These are phyloP conservation scores for Sicus ferrugineus DNA, from an alignment of 2,888 invertebrate species.

Conservation along the genomic window DNA sequence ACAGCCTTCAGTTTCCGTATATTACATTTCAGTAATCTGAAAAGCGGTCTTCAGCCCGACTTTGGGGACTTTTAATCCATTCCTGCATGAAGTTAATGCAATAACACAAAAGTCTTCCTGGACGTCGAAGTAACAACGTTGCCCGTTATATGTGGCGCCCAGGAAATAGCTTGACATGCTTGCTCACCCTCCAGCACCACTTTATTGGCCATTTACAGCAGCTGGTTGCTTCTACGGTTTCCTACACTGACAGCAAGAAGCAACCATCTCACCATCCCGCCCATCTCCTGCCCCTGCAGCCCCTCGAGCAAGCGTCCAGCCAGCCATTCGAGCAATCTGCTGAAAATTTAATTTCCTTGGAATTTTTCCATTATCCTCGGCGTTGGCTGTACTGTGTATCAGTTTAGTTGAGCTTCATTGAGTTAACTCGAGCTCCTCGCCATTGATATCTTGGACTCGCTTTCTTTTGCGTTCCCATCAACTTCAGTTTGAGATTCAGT, in stretches of 20 bases:
- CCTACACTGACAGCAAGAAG: background rate
- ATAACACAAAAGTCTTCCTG: no score
- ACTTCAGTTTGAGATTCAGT: background rate
- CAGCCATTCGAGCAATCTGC: constrained; percentile 25
- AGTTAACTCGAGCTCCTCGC: constrained; percentile 15
- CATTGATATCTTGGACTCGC: constrained; percentile 25
- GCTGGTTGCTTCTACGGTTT: background rate
- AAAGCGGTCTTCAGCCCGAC: no score
- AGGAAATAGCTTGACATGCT: no score
- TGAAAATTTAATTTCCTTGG: constrained; percentile 37
- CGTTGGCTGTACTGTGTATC: constrained; percentile 1
- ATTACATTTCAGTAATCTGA: no score
- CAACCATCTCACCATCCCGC: background rate
- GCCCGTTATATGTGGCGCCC: no score
- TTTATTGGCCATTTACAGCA: background rate
- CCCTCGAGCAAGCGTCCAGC: no score
- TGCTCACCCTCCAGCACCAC: background rate
- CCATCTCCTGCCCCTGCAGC: background rate
- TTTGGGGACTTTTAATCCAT: no score
- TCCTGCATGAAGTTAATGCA: no score
- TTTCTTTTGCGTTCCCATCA: background rate
- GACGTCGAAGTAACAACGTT: no score
- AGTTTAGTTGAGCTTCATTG: background rate
- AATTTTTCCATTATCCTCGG: constrained; percentile 35
- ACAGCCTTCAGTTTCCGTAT: no score